Percentiles rank a stretch among this genome's conserved stretches.
Evolutionary conservation across 2,113 vertebrate genomes (phyloP).

Genomic region (Heteronetta atricapilla): DNA sequence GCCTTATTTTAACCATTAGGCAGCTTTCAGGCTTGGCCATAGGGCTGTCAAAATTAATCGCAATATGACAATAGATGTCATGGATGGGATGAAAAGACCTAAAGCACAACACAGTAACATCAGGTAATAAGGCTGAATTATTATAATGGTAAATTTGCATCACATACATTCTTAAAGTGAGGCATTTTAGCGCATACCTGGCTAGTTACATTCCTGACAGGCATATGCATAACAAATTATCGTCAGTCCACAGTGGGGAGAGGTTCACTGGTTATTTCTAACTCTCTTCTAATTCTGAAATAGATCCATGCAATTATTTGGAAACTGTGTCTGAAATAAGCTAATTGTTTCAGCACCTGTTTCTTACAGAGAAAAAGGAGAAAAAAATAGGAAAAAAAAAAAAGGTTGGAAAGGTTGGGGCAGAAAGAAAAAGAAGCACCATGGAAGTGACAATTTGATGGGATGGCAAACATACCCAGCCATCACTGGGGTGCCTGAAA

Average conservation of each 20-base stretch:
- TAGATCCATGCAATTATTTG: not conserved
- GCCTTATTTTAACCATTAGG: not conserved
- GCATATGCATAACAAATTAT: not conserved
- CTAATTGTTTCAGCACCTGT: not conserved
- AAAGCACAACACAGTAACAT: not conserved
- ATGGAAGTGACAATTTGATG: not conserved
- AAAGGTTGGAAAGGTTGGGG: not conserved
- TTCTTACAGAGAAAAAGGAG: not conserved
- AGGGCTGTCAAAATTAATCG: not conserved
- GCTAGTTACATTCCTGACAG: not conserved
- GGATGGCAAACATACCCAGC: constrained; percentile 36
- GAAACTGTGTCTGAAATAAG: not conserved
- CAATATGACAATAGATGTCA: not conserved
- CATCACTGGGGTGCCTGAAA: constrained; percentile 45
- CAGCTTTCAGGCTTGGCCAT: not conserved
- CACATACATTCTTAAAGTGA: not conserved
- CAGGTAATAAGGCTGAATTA: not conserved
- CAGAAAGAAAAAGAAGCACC: not conserved
- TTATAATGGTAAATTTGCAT: not conserved
- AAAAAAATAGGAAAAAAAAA: not conserved
- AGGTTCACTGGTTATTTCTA: not conserved
- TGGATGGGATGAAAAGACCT: not conserved
- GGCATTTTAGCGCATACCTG: not conserved
- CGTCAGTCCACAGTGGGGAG: not conserved
- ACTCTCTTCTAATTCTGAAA: not conserved